A percentile compares a stretch with the other conserved stretches of the same genome.
These are phyloP conservation scores for Siniperca obscura DNA, from an alignment of 2,797 vertebrate genomes.

Conservation along the genomic window DNA sequence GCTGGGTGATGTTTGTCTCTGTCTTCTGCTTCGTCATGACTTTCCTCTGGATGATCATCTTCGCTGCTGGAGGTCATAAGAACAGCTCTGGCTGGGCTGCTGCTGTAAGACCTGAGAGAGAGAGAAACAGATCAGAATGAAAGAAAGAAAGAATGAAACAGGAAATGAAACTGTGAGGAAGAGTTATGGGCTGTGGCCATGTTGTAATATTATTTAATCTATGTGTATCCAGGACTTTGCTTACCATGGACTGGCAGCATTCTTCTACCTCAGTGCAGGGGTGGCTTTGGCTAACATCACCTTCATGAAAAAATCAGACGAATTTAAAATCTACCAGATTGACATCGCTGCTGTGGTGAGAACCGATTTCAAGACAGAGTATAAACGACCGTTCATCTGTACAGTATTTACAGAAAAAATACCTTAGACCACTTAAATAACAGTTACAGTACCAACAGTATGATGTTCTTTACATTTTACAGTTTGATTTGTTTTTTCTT, in stretches of 20 bases:
- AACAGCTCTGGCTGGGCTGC: conserved; percentile 76
- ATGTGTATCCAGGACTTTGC: conserved; percentile 75
- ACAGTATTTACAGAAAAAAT: not conserved
- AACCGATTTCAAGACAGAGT: not conserved
- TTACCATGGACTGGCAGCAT: conserved; percentile 80
- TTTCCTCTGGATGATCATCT: conserved; percentile 84
- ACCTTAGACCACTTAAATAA: not conserved
- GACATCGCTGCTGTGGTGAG: conserved; percentile 86
- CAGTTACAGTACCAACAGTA: not conserved
- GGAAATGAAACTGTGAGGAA: not conserved
- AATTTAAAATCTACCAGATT: conserved; percentile 67
- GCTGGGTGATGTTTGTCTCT: conserved; percentile 95
- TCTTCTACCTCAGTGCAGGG: conserved; percentile 84
- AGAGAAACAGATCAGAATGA: not conserved
- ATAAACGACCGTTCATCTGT: not conserved
- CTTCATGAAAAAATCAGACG: accelerated
- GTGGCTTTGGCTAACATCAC: conserved; percentile 78
- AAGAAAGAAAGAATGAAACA: accelerated
- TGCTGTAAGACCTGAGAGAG: conserved; percentile 72
- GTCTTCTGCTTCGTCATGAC: conserved; percentile 91
- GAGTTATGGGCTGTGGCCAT: not conserved
- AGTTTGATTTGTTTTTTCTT: not conserved
- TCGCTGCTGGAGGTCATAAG: conserved; percentile 71
- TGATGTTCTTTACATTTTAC: not conserved
- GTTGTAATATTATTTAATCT: not conserved